Evolutionary conservation across 2,888 invertebrate genomes (phyloP).

Genomic region (Cataglyphis cursor): DNA sequence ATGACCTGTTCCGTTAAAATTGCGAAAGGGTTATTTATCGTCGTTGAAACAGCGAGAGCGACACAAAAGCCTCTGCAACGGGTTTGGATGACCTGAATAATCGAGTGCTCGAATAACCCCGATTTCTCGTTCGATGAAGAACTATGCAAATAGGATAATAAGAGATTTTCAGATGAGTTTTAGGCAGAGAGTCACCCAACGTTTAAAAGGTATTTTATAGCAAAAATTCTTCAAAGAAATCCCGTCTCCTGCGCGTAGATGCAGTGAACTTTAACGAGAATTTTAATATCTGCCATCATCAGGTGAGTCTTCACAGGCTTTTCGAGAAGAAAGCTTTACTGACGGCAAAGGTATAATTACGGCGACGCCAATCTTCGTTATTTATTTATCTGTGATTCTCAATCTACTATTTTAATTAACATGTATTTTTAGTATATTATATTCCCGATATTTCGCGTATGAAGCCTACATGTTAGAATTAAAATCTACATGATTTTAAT

Average conservation of each 20-base stretch:
- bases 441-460: neutral
- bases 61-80: slow-evolving; percentile 44
- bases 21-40: slow-evolving; percentile 57
- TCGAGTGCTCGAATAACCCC: slow-evolving; percentile 69
- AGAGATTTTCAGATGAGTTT: slow-evolving; percentile 37
- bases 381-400: slow-evolving; percentile 3
- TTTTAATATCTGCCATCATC: slow-evolving; percentile 51
- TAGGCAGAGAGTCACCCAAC: neutral
- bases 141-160: slow-evolving; percentile 69
- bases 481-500: neutral
- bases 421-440: neutral
- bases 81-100: slow-evolving; percentile 72
- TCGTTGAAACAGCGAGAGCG: slow-evolving; percentile 52
- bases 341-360: slow-evolving; percentile 18
- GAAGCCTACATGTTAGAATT: neutral
- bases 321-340: slow-evolving; percentile 4
- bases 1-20: slow-evolving; percentile 13
- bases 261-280: slow-evolving; percentile 65
- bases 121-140: slow-evolving; percentile 65
- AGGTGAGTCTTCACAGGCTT: neutral
- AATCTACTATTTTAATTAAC: slow-evolving; percentile 17
- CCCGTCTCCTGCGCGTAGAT: neutral
- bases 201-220: slow-evolving; percentile 19
- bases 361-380: neutral
- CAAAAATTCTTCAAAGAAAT: slow-evolving; percentile 9